These are phyloP conservation scores for Cotesia glomerata DNA, from an alignment of 1,140 invertebrate genomes.

Conservation along the genomic window DNA sequence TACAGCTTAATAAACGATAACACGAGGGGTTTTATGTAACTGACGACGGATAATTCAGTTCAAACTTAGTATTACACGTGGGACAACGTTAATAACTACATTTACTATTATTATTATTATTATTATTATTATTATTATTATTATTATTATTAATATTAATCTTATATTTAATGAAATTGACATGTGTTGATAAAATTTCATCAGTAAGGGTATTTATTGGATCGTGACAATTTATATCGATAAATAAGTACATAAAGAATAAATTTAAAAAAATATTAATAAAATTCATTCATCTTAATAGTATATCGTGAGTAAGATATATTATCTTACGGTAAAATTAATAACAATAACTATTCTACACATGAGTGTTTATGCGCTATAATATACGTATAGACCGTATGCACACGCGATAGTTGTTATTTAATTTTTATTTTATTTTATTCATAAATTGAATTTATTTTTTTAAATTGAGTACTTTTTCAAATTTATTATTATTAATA, in stretches of 20 bases:
- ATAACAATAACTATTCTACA: not conserved
- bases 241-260: not conserved
- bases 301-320: conserved; percentile 16
- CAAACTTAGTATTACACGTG: conserved; percentile 47
- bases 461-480: too few species aligned
- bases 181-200: not conserved
- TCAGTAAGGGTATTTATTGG: conserved; percentile 46
- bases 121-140: conserved; percentile 1
- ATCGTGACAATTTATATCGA: conserved; percentile 30
- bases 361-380: conserved; percentile 14
- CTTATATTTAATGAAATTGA: too few species aligned
- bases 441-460: not conserved
- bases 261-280: conserved; percentile 34
- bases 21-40: conserved; percentile 19
- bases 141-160: too few species aligned
- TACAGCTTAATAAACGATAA: not conserved
- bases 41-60: conserved; percentile 40
- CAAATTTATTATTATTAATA: too few species aligned
- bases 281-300: not conserved
- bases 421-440: not conserved
- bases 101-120: not conserved
- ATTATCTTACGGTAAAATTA: conserved; percentile 30
- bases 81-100: conserved; percentile 7
- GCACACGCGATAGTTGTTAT: conserved; percentile 1
- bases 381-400: conserved; percentile 38